Conservation (phyloP, 2,888 invertebrate genomes). For the Xylota sylvarum region DNA sequence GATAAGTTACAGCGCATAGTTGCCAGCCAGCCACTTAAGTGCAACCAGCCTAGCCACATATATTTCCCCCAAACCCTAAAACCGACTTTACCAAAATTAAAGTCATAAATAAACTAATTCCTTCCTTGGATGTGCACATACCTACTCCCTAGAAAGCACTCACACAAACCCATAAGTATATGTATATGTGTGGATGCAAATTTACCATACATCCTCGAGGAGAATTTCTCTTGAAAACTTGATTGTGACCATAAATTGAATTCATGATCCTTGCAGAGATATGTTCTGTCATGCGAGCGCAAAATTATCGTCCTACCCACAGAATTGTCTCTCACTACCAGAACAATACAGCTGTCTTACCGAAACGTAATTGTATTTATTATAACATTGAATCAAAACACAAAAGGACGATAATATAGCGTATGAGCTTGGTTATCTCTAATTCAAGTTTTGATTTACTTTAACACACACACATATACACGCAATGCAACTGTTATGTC, state of each 20-base stretch:
- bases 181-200: constrained; percentile 8
- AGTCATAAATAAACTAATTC: constrained; percentile 71
- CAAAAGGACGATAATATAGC: constrained; percentile 61
- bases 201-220: constrained; percentile 17
- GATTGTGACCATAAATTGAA: constrained; percentile 71
- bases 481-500: constrained; percentile 20
- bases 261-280: constrained; percentile 63
- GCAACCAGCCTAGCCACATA: neutral
- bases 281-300: constrained; percentile 44
- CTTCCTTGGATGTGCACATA: constrained; percentile 45
- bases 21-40: neutral
- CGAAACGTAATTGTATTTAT: constrained; percentile 74
- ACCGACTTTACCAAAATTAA: constrained; percentile 54
- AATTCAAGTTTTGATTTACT: constrained; percentile 70
- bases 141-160: neutral
- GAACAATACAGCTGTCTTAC: constrained; percentile 60
- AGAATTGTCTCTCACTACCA: constrained; percentile 17
- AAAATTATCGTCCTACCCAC: constrained; percentile 56
- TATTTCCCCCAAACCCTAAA: constrained; percentile 3
- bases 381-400: constrained; percentile 67
- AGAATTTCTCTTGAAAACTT: constrained; percentile 47
- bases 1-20: neutral
- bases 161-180: neutral
- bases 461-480: constrained; percentile 7
- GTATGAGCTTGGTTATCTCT: constrained; percentile 46